phyloP scores from a whole-genome alignment of 2,888 invertebrate genomes.

The Archips xylosteana region DNA sequence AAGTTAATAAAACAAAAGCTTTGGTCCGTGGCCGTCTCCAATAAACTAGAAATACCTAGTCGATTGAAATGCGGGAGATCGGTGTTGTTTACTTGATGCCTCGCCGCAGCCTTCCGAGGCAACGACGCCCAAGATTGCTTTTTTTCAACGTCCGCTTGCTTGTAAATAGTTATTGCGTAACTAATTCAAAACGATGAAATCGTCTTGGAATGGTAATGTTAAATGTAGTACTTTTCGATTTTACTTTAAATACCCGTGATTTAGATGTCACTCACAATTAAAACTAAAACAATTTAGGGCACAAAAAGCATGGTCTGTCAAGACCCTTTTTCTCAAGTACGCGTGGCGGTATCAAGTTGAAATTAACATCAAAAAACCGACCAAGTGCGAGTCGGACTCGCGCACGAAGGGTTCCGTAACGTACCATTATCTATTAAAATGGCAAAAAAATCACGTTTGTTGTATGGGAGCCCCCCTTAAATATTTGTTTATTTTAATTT shows the following conservation, averaged over 20 bases:
- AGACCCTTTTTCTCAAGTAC: too few species aligned
- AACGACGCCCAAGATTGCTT: slow-evolving; percentile 41
- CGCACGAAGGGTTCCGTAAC: too few species aligned
- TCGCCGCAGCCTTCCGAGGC: slow-evolving; percentile 20
- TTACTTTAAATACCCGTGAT: neutral
- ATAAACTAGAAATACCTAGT: slow-evolving; percentile 39
- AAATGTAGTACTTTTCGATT: neutral
- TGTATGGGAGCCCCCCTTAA: too few species aligned
- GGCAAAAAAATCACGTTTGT: too few species aligned
- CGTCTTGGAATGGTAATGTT: neutral
- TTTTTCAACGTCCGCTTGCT: slow-evolving; percentile 39
- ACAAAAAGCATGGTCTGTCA: too few species aligned
- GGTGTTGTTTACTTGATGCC: slow-evolving; percentile 37
- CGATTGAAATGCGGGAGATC: slow-evolving; percentile 40
- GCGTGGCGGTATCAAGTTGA: too few species aligned
- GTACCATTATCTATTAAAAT: too few species aligned
- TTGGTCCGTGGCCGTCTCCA: slow-evolving; percentile 27
- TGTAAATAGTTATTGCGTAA: slow-evolving; percentile 41
- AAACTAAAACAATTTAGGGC: too few species aligned
- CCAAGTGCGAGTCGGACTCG: too few species aligned
- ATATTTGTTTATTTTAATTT: too few species aligned
- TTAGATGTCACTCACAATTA: too few species aligned
- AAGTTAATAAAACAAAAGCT: slow-evolving; percentile 40
- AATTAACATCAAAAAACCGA: too few species aligned
- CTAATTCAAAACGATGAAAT: slow-evolving; percentile 25